Evolutionary conservation across 2,888 invertebrate species (phyloP).

Genomic region (Drosophila eohydei): DNA sequence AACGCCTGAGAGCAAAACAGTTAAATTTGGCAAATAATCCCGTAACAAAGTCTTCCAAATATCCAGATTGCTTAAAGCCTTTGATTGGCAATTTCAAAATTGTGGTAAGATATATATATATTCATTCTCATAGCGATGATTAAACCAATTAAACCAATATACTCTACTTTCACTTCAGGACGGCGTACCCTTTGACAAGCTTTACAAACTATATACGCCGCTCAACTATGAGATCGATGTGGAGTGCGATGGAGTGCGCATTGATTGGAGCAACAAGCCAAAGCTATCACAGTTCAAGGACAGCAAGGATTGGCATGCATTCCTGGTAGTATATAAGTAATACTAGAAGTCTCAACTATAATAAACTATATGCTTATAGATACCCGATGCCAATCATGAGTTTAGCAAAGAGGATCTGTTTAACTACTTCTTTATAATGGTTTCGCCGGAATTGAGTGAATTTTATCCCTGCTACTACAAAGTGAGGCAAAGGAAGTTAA

Average conservation of each 20-base stretch:
- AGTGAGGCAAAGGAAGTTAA: constrained; percentile 43
- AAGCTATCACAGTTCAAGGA: constrained; percentile 62
- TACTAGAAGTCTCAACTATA: background rate
- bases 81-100: constrained; percentile 74
- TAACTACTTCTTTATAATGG: constrained; percentile 74
- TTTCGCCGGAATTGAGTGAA: constrained; percentile 66
- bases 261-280: constrained; percentile 66
- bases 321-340: constrained; percentile 59
- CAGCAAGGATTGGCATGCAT: constrained; percentile 81
- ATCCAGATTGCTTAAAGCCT: constrained; percentile 76
- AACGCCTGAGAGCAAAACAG: constrained; percentile 71
- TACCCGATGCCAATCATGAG: constrained; percentile 67
- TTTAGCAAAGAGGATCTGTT: constrained; percentile 71
- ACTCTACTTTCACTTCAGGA: constrained; percentile 58
- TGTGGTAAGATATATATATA: constrained; percentile 55
- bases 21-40: constrained; percentile 77
- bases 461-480: constrained; percentile 83
- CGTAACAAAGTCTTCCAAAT: constrained; percentile 65
- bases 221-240: constrained; percentile 69
- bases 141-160: background rate
- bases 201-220: constrained; percentile 73
- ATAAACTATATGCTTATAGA: constrained; percentile 44
- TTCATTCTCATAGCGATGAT: no score
- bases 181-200: constrained; percentile 75
- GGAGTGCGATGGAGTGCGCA: constrained; percentile 62